A percentile compares a stretch with the other conserved stretches of the same genome.
These are phyloP conservation scores for Zosterops japonicus DNA, from an alignment of 2,113 vertebrate genomes.

Conservation along the genomic window DNA sequence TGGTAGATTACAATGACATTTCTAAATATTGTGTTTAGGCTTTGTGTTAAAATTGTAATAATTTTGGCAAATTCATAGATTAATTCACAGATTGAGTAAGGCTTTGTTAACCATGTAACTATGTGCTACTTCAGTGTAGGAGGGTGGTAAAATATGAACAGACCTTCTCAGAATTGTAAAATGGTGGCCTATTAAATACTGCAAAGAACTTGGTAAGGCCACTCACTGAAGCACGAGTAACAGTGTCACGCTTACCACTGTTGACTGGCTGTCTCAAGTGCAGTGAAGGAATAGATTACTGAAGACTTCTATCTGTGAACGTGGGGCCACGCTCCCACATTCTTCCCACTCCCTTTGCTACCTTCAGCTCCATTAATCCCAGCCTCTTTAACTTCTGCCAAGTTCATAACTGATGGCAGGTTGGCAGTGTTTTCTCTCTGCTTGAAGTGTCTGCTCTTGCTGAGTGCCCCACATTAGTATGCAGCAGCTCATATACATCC, in stretches of 20 bases:
- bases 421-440: not conserved
- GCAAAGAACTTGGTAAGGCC: not conserved
- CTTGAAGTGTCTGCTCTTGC: not conserved
- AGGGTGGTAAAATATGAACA: not conserved
- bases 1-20: not conserved
- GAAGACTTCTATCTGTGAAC: accelerated
- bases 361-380: not conserved
- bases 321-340: accelerated
- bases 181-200: not conserved
- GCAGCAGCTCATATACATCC: not conserved
- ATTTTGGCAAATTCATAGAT: not conserved
- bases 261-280: not conserved
- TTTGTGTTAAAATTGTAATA: not conserved
- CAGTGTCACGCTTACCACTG: not conserved
- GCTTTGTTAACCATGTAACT: not conserved
- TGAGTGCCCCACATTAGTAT: not conserved
- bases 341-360: not conserved
- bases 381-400: not conserved
- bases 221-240: not conserved
- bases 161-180: not conserved
- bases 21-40: not conserved
- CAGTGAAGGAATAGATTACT: not conserved
- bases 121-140: not conserved
- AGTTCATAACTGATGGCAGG: not conserved
- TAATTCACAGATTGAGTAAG: not conserved